Conservation (phyloP, 2,888 invertebrate genomes). For the Leistus spinibarbis region DNA sequence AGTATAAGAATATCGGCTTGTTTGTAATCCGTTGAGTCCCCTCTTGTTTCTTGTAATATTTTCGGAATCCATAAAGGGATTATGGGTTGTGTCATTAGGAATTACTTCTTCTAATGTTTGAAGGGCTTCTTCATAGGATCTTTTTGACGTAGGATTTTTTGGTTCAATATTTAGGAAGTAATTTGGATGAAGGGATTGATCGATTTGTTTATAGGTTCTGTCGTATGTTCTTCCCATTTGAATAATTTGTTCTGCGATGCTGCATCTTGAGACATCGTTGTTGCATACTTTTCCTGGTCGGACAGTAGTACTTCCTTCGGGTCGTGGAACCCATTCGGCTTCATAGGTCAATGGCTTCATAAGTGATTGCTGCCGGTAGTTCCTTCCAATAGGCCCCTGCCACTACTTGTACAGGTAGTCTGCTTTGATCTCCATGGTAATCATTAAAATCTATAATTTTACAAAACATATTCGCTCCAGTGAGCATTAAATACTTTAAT, state of each 20-base stretch:
- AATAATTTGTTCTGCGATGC: not conserved
- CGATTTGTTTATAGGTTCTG: not conserved
- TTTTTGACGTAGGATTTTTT: too few species aligned
- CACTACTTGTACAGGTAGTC: not conserved
- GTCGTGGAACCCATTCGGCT: too few species aligned
- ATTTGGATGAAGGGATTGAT: not conserved
- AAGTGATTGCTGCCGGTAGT: slow-evolving; percentile 14
- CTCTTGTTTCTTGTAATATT: too few species aligned
- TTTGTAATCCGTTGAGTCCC: slow-evolving; percentile 6
- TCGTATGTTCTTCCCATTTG: not conserved
- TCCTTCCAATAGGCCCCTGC: slow-evolving; percentile 30
- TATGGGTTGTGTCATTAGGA: too few species aligned
- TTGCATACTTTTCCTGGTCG: not conserved
- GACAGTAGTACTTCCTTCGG: not conserved
- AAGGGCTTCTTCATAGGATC: too few species aligned
- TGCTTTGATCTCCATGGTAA: not conserved
- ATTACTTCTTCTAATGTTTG: too few species aligned
- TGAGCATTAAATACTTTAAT: too few species aligned
- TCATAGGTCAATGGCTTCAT: slow-evolving; percentile 36
- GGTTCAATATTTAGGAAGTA: too few species aligned
- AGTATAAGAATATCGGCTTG: too few species aligned
- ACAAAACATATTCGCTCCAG: too few species aligned
- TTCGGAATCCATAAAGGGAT: too few species aligned
- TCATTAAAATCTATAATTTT: not conserved
- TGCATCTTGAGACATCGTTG: too few species aligned